Evolutionary conservation across 2,797 vertebrate genomes (phyloP).

Genomic region (Scolopax rusticola): DNA sequence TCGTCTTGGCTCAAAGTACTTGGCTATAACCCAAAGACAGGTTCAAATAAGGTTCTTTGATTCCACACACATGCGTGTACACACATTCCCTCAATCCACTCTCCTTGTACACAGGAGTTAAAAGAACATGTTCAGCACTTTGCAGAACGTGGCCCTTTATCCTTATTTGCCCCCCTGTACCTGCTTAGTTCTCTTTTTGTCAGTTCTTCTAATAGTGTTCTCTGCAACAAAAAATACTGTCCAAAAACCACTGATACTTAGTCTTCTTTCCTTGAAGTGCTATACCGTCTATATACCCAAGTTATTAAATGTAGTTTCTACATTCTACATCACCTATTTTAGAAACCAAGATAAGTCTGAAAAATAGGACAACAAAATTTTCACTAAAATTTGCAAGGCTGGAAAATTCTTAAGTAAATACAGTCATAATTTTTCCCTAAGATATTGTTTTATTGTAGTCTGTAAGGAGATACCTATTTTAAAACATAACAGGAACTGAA

Average conservation of each 20-base stretch:
- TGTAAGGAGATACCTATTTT: background rate
- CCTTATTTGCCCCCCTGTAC: background rate
- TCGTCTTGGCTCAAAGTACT: constrained; percentile 52
- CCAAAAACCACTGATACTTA: background rate
- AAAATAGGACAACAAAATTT: background rate
- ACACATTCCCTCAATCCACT: constrained; percentile 15
- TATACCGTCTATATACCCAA: background rate
- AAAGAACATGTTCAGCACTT: background rate
- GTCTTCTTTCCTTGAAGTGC: background rate
- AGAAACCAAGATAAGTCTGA: background rate
- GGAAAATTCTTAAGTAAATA: background rate
- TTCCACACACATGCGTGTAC: constrained; percentile 34
- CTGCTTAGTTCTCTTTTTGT: background rate
- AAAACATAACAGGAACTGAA: background rate
- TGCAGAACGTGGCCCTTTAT: background rate
- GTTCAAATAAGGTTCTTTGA: constrained; percentile 66
- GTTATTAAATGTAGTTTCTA: background rate
- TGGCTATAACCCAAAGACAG: constrained; percentile 38
- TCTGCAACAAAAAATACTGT: background rate
- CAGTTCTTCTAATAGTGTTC: background rate
- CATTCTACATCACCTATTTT: background rate
- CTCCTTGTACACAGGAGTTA: background rate
- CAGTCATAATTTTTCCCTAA: background rate
- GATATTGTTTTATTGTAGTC: background rate
- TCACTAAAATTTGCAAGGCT: background rate